Conservation (phyloP, 2,888 invertebrate genomes). For the Aphidius colemani region DNA sequence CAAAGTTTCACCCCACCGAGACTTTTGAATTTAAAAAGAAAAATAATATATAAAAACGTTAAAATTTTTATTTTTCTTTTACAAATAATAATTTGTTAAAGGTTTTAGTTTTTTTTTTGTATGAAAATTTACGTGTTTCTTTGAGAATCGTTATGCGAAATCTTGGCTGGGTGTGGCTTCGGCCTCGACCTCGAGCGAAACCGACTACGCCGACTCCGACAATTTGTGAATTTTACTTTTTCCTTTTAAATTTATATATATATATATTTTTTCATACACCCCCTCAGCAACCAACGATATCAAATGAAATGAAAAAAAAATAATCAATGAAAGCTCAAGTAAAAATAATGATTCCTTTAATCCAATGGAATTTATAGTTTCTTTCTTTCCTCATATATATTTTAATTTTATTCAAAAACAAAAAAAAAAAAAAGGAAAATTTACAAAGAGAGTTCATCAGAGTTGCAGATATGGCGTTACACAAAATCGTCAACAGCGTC, state of each 20-base stretch:
- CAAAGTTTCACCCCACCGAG: too few relatives aligned
- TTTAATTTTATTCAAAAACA: not conserved
- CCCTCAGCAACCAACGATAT: constrained; percentile 14
- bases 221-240: not conserved
- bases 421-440: not conserved
- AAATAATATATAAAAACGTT: too few relatives aligned
- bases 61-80: too few relatives aligned
- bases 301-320: not conserved
- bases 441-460: not conserved
- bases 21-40: too few relatives aligned
- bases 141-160: constrained; percentile 23
- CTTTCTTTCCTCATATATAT: not conserved
- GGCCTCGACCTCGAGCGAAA: constrained; percentile 18
- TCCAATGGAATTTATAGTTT: not conserved
- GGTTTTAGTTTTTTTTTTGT: too few relatives aligned
- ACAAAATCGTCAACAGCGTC: not conserved
- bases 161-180: constrained; percentile 37
- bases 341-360: not conserved
- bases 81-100: too few relatives aligned
- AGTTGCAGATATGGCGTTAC: not conserved
- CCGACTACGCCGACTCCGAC: constrained; percentile 32
- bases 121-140: not conserved
- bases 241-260: not conserved
- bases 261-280: not conserved
- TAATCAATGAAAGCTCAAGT: not conserved